Base-by-base conservation (phyloP, 2,888 invertebrate genomes). In the Caenorhabditis doughertyi region DNA sequence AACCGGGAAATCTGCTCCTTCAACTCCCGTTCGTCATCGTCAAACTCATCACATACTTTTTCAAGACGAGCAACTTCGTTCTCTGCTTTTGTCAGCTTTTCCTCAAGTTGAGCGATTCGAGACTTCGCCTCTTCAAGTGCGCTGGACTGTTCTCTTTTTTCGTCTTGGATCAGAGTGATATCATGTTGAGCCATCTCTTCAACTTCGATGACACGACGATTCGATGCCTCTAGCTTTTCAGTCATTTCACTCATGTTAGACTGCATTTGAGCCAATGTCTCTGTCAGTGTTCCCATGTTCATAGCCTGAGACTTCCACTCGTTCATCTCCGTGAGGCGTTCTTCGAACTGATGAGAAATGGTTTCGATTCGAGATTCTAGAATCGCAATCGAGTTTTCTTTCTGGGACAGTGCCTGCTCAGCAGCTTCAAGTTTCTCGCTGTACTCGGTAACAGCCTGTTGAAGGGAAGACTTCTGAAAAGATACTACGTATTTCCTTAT, bases 111-210 rank as follows among this genome's bases (percentile, higher is more conserved):
- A 7, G 21, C 25, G n/a, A 76, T 76, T 13, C n/a, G 65, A 27
- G 27, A 11, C 3, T 58, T 65, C 0, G 74, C 74, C 3, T 32
- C 25, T 47, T 65, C 76, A 9, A 76, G 27, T 13, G 67, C 76
- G 29, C 21, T 60, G 2, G 42, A 35, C 16, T 47, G 67, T 25
- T 65, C 72, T 11, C 68, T 53, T 4, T 72, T 77, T 51, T 81
- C 81, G 13, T 72, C 81, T 18, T 53, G 65, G 58, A 81, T 81
- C 18, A 81, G 21, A 32, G 81, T 81, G 13, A 81, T 71, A 53
- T 81, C 81, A 42, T 81, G 71, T 16, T 81, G 58, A 9, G 81
- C 81, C 9, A 29, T 58, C 42, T 71, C 81, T 35, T 77, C 67
- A 1, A 65, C 70, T 55, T 81, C 81, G n/a, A 39, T 18, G 1